Evolutionary conservation across 2,888 invertebrate species (phyloP).

Genomic region (Flabesymbios commensalis): DNA sequence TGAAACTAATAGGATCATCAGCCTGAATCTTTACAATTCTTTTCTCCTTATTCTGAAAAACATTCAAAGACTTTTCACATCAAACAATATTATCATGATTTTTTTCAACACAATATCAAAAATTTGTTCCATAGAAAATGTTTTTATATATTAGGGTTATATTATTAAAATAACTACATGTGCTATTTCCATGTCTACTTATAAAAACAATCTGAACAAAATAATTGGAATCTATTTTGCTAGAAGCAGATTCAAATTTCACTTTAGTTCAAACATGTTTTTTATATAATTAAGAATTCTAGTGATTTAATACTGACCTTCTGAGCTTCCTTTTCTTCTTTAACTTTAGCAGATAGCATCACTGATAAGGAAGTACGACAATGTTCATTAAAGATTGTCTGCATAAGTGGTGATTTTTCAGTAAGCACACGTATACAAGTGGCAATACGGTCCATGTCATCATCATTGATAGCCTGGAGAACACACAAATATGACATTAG

Average conservation of each 20-base stretch:
- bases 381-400: constrained; percentile 73
- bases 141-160: no score
- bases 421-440: constrained; percentile 71
- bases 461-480: constrained; percentile 85
- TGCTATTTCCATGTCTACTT: no score
- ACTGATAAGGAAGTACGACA: constrained; percentile 79
- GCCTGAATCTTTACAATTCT: constrained; percentile 73
- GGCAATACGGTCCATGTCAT: constrained; percentile 81
- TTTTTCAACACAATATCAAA: no score
- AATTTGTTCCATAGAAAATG: no score
- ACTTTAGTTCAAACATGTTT: no score
- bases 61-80: background rate
- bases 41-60: constrained; percentile 69
- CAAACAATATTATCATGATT: background rate
- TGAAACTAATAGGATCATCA: constrained; percentile 83
- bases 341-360: constrained; percentile 81
- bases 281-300: no score
- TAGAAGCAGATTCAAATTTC: no score
- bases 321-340: constrained; percentile 70
- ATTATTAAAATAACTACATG: no score
- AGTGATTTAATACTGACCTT: constrained; percentile 58
- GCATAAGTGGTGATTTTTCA: constrained; percentile 68
- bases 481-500: no score
- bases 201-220: no score
- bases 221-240: no score